These are phyloP conservation scores for Aspidoscelis tigris DNA, from an alignment of 2,113 vertebrate genomes.

Conservation along the genomic window DNA sequence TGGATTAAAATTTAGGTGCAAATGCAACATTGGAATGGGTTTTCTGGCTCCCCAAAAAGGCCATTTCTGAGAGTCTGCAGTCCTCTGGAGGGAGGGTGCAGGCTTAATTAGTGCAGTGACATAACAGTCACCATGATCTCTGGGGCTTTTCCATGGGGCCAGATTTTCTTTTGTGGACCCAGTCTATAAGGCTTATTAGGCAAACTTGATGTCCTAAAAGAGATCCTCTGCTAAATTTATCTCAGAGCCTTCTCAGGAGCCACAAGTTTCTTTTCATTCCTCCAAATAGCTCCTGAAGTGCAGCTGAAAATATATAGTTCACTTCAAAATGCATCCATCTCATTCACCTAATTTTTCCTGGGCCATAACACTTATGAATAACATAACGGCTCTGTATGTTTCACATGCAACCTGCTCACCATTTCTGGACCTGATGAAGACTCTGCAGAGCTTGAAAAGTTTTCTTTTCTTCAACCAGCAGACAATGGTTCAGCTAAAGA, in stretches of 20 bases:
- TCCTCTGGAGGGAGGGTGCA: no score
- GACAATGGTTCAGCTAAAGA: neutral
- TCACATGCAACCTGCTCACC: constrained; percentile 1
- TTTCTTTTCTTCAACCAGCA: neutral
- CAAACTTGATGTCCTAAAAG: neutral
- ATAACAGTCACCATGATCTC: no score
- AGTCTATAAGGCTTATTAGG: no score
- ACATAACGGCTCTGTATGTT: constrained; percentile 13
- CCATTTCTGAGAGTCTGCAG: no score
- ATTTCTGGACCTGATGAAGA: constrained; percentile 3
- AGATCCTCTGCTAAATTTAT: neutral
- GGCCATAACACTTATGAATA: constrained; percentile 19
- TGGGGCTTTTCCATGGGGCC: no score
- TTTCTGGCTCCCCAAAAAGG: no score
- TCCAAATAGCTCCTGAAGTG: neutral
- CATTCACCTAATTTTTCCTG: constrained; percentile 16
- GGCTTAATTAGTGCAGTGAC: no score
- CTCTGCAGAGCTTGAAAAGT: constrained; percentile 18
- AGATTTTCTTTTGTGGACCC: no score
- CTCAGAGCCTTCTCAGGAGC: neutral
- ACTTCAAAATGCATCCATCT: neutral
- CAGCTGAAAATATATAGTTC: neutral
- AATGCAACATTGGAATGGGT: no score
- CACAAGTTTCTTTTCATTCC: neutral
- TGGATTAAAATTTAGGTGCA: no score